Evolutionary conservation across 1,140 invertebrate genomes (phyloP).

Genomic region (Calosoma granatense): DNA sequence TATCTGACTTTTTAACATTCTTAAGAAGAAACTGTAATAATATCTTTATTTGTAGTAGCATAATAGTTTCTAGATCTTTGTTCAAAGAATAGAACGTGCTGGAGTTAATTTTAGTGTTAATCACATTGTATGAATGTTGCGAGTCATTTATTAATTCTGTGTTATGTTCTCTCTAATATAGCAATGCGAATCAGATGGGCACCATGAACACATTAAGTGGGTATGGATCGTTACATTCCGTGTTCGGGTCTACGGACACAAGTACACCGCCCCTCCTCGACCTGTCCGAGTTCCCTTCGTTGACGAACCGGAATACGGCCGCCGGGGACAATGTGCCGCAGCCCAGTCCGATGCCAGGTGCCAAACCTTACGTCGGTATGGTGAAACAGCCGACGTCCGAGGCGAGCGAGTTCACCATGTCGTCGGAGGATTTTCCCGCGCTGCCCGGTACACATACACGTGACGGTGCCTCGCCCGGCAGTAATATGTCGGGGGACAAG

Average conservation of each 20-base stretch:
- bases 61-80: too few relatives aligned
- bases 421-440: conserved; percentile 97
- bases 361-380: conserved; percentile 90
- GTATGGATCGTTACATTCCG: conserved; percentile 66
- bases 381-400: conserved; percentile 88
- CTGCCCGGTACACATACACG: conserved; percentile 61
- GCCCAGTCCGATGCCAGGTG: conserved; percentile 68
- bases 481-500: conserved; percentile 43
- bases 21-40: too few relatives aligned
- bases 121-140: neutral
- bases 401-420: conserved; percentile 93
- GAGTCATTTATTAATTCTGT: neutral
- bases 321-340: conserved; percentile 67
- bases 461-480: conserved; percentile 42
- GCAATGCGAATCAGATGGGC: conserved; percentile 49
- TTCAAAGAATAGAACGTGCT: neutral
- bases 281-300: conserved; percentile 81
- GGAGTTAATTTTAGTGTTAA: conserved; percentile 7
- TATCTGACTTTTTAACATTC: too few relatives aligned
- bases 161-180: conserved; percentile 24
- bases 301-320: conserved; percentile 61
- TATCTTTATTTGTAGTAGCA: too few relatives aligned
- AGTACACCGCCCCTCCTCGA: conserved; percentile 75
- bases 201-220: conserved; percentile 51
- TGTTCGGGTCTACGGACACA: conserved; percentile 62